Evolutionary conservation across 2,888 invertebrate genomes (phyloP), one percentile per base, ranked within the genome.

Genomic region (Phortica magna): DNA sequence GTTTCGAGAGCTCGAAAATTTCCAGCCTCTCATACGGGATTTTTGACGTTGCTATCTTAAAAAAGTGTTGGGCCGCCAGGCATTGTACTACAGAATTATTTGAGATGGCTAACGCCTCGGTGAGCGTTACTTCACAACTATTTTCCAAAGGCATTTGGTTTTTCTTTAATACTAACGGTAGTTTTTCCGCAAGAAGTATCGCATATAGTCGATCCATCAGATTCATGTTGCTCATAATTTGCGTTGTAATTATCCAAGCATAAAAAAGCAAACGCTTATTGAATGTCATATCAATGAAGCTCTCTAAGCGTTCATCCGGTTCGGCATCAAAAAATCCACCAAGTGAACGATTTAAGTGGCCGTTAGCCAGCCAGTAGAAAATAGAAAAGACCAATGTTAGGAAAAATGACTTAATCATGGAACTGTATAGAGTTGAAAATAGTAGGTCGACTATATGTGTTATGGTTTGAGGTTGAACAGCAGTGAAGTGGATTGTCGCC

Each of bases 1-100:
- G 97, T 86, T 95, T 94, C 43, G 96, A 96, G 0, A 97, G 92
- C 14, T 94, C 93, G 88, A 95, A 97, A 61, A 97, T 92, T 76
- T 94, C 92, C 81, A 93, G 90, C 70, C 97, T 93, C 83, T 96
- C 93, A 0, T 80, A 72, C 31, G 92, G 89, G 61, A 95, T 94
- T 85, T 94, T 94, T 84, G 81, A 81, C 5, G 78, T 79, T 0
- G 94, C 93, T 84, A 97, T 90, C 48, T 94, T 93, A 83, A 93
- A 94, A 22, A 98, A 93, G 90, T 97, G 96, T 78, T 95, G 93
- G 79, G 95, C 96, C 7, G 95, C 97, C 75, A 97, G 92, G 87
- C 96, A 95, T 89, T 95, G 95, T 79, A 95, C 93, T 73, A 96
- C 94, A 71, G 94, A 93, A 75, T 94, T 93, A 76, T 94, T 93